Base-by-base conservation (phyloP, 1,140 invertebrate genomes). In the Rhyzopertha dominica region DNA sequence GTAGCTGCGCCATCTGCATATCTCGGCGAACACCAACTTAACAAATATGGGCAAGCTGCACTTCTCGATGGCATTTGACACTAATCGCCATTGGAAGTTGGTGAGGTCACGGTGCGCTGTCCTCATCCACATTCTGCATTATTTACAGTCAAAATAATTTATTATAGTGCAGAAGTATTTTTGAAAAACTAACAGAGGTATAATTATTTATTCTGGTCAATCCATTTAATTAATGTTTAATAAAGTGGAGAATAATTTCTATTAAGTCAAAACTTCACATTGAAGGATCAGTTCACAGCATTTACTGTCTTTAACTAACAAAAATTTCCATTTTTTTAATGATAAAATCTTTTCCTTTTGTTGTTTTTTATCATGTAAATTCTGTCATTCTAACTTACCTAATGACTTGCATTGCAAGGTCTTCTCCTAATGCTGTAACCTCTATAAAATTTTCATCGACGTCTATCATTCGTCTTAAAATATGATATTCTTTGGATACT, bases 11-110 rank as follows among this genome's bases (percentile, higher is more conserved):
- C 95, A 98, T 41, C 92, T 74, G 62, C 90, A 95, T 8, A 97
- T 90, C 72, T 98, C 93, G 7, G 92, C 92, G 70, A 94, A 95
- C 0, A 98, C 92, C 13, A 99, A 71, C 71, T 98, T 98, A 0
- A 98, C 91, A 63, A 97, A 98, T 24, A 99, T 93, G 0, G 95
- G 95, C 30, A 98, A 70, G 3, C 93, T 97, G 63, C 95, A 99
- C 58, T 90, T 86, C 8, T 81, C 82, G 28, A 98, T 87, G 1
- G 87, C 93, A 62, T 95, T 96, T 16, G 88, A 85, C 0, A 98
- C 95, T 8, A 98, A 69, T 34, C 87, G 77, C 93, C 92, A 97
- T 64, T 98, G 95, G 65, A 94, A 87, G 68, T 92, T 86, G 56
- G 84, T 88, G 1, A 95, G 67, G 62, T 94, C 90, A 25, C 94